Evolutionary conservation across 2,888 invertebrate species (phyloP).

Genomic region (Rhimphoctona megacephalus): DNA sequence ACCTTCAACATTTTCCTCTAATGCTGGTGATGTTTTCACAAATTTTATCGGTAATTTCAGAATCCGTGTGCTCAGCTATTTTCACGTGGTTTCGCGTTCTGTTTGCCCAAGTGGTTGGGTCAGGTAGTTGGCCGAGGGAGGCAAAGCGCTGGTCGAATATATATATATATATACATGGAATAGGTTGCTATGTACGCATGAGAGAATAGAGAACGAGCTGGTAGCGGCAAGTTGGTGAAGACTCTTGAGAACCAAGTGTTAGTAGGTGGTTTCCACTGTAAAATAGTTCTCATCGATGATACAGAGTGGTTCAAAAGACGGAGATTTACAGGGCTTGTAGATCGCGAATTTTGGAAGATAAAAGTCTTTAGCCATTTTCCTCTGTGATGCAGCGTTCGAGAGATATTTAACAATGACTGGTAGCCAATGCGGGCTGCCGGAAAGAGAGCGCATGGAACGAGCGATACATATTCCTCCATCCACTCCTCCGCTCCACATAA

Average conservation of each 20-base stretch:
- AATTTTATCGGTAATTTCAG: constrained; percentile 35
- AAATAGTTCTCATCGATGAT: not conserved
- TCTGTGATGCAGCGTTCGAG: not conserved
- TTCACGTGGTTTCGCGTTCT: constrained; percentile 31
- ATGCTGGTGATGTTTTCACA: not conserved
- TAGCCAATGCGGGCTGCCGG: not conserved
- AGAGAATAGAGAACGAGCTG: constrained; percentile 10
- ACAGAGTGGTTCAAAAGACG: not conserved
- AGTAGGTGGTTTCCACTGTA: constrained; percentile 24
- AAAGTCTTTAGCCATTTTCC: not conserved
- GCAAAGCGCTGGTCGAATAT: constrained; percentile 2
- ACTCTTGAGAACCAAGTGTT: constrained; percentile 17
- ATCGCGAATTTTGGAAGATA: not conserved
- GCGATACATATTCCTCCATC: not conserved
- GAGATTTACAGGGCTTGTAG: not conserved
- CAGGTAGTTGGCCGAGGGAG: constrained; percentile 11
- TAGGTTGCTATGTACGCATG: not conserved
- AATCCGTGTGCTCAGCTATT: constrained; percentile 23
- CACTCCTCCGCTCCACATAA: not conserved
- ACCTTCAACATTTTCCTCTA: not conserved
- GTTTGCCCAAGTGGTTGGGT: constrained; percentile 17
- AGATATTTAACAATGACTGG: not conserved
- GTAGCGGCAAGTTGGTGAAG: constrained; percentile 25
- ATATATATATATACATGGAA: not conserved
- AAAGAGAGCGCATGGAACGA: not conserved